Evolutionary conservation across 2,888 invertebrate genomes (phyloP).

Genomic region (Entomobrya multifasciata): DNA sequence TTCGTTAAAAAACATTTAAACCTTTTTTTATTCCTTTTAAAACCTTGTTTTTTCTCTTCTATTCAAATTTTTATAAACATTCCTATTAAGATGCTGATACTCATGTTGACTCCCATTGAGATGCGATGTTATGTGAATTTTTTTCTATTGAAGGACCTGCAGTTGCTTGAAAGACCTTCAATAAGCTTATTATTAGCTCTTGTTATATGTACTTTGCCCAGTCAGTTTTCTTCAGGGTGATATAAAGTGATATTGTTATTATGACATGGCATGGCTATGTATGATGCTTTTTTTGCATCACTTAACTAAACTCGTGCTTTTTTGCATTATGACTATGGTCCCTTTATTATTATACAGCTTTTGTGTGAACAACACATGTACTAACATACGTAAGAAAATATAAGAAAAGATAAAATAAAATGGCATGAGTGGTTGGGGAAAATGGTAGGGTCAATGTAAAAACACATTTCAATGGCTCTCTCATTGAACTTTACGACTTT

Average conservation of each 20-base stretch:
- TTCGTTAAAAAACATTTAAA: background rate
- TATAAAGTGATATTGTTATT: background rate
- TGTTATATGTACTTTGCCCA: background rate
- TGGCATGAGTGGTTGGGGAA: background rate
- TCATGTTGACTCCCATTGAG: too few relatives aligned
- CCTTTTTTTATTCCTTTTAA: conserved; percentile 29
- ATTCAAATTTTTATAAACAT: background rate
- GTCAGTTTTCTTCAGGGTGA: background rate
- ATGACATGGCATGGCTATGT: too few relatives aligned
- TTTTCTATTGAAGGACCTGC: background rate
- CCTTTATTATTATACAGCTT: too few relatives aligned
- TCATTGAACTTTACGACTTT: conserved; percentile 36
- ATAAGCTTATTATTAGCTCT: conserved; percentile 14
- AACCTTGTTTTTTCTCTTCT: conserved; percentile 22
- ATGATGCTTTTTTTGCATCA: conserved; percentile 21
- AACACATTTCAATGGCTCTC: conserved; percentile 30
- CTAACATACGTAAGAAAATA: too few relatives aligned
- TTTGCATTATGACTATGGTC: too few relatives aligned
- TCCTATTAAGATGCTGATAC: too few relatives aligned
- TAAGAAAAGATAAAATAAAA: conserved; percentile 25
- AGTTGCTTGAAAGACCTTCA: conserved; percentile 30
- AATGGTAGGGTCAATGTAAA: conserved; percentile 34
- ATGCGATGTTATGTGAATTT: background rate
- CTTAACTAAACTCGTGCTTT: too few relatives aligned
- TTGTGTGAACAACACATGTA: too few relatives aligned